Percentiles rank a stretch among this genome's conserved stretches.
These are phyloP conservation scores for Crambe crambe DNA, from an alignment of 37 sponge, comb jelly and placozoan genomes.

Conservation along the genomic window DNA sequence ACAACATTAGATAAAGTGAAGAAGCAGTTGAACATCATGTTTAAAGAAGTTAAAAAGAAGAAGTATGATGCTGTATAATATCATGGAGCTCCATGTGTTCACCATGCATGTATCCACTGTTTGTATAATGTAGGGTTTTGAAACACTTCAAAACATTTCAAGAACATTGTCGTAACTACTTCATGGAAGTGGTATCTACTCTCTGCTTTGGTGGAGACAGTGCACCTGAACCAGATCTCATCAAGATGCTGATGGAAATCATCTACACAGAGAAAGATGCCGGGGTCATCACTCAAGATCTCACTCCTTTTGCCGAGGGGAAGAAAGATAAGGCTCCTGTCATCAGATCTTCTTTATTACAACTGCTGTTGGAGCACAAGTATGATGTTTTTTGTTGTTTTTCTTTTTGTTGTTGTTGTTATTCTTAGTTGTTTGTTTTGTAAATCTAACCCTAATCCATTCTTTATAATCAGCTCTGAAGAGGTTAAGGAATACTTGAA, in stretches of 20 bases:
- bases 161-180: constrained; percentile 41
- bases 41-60: constrained; percentile 26
- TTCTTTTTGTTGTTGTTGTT: no score
- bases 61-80: no score
- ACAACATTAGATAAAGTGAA: constrained; percentile 29
- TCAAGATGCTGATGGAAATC: constrained; percentile 52
- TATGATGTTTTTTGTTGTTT: constrained; percentile 9
- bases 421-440: no score
- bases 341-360: constrained; percentile 71
- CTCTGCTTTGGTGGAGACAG: constrained; percentile 69
- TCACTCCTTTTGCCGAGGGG: constrained; percentile 50
- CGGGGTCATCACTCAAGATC: constrained; percentile 28
- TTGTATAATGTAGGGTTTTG: neutral
- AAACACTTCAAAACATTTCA: neutral
- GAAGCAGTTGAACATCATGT: constrained; percentile 18
- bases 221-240: constrained; percentile 62
- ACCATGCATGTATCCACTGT: neutral
- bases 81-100: neutral
- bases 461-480: no score
- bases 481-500: no score
- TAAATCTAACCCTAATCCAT: no score
- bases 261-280: constrained; percentile 41
- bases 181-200: constrained; percentile 77
- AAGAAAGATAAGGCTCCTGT: constrained; percentile 51
- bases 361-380: constrained; percentile 63